Base-by-base conservation (phyloP, 2,888 invertebrate species). In the Amblyteles armatorius region DNA sequence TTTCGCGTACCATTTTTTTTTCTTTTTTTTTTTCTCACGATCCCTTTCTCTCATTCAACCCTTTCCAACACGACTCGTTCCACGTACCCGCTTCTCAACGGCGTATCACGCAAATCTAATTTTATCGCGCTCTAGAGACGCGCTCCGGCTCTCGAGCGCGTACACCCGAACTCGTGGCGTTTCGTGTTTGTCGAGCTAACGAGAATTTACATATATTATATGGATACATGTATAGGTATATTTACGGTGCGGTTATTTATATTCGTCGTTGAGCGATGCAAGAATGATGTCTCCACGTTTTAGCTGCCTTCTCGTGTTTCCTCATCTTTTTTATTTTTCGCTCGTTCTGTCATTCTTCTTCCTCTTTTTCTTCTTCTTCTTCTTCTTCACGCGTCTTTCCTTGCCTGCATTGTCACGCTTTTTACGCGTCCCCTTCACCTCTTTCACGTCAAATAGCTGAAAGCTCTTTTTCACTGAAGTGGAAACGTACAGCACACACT, bases 141-240 rank as follows among this genome's bases (percentile, higher is more conserved):
- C 60, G n/a, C 60, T 36, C 73, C 73, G 26, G 44, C 71, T 44
- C 22, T 36, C 60, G 57, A 16, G 63, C 79, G 22, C 72, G 68
- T 4, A 57, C 26, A n/a, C 73, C 63, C 65, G 67, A 76, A 79
- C 79, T 44, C 36, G 67, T 71, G 72, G 74, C 78, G 71, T 81
- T 82, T 82, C 82, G 68, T 81, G 57, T 57, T 86, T 84, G 82
- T 82, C 79, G 73, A 84, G 68, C 84, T 86, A 83, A 86, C 81
- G 84, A 86, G 84, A 82, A 86, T 86, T 84, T 86, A 78, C 86
- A 82, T 86, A 77, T 73, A 26, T 22, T 57, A 71, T 84, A 78
- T 69, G 65, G 22, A 36, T 29, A 73, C 40, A 44, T 44, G 44
- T 44, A 16, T 22, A 57, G 4, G 26, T 57, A 26, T 57, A 57